Base-by-base conservation (phyloP, 2,113 vertebrate genomes). In the Oryzias woworae region DNA sequence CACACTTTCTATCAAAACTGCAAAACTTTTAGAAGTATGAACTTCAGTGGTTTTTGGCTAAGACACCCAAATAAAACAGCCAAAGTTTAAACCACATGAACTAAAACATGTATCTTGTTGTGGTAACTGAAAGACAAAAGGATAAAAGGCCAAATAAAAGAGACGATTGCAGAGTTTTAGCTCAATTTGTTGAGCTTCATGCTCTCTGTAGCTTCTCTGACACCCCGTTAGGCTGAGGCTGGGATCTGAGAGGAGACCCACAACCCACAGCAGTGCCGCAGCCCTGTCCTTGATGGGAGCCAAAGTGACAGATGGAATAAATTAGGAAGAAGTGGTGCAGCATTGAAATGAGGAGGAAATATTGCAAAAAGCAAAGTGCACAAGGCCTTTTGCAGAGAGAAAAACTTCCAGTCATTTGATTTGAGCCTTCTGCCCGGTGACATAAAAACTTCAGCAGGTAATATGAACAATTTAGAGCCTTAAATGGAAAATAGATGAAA, bases 241-340 rank as follows among this genome's bases (percentile, higher is more conserved):
- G 23, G 41, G 28, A 55, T 55, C 14, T 63, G 36, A 66, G 44
- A 49, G 22, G n/a, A 48, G 31, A 45, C 28, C 24, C 49, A 42
- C 47, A 51, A 56, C 16, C 62, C 26, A 28, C 26, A 6, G 45
- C 57, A 17, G 17, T 14, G 50, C 60, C 56, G 49, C 72, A 57
- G 62, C 28, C 0, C 4, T 14, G 24, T 60, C 58, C 57, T 17
- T 18, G 13, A 49, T 12, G 18, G 55, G 41, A 65, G 68, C 63
- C 69, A 58, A 64, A 52, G 64, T 52, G 71, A 71, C 74, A 75
- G 54, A 71, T 68, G 72, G 70, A 67, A 28, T 64, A 50, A 18
- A 58, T 68, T 4, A 61, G 55, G 56, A 12, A n/a, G 62, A 59
- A 66, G 49, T 22, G 54, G 18, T 61, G 28, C 31, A 26, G 44